Evolutionary conservation across 2,888 invertebrate genomes (phyloP), one percentile per base, ranked within the genome.

Genomic region (Amphipoea oculea): DNA sequence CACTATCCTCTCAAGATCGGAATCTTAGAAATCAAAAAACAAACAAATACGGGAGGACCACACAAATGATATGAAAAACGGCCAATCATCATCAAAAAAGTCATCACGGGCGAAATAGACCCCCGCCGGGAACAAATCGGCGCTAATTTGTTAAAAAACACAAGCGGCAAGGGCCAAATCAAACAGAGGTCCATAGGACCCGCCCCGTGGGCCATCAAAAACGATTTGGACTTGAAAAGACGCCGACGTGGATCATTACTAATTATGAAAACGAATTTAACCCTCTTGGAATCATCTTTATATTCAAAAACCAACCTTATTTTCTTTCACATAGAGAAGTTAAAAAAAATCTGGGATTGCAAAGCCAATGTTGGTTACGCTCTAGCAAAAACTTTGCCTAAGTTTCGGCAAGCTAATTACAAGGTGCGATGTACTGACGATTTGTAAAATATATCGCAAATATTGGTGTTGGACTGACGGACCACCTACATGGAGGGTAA

Each of bases 111-210:
- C 78, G 71, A 89, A 90, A 90, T 81, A 88, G 88, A 78, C 80
- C 89, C 90, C 89, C 82, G 86, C 63, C 83, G 88, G 85, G 89
- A 91, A 92, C 91, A 92, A 94, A 92, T 93, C 92, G 91, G 91
- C 89, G 94, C 91, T 95, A 94, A 95, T 95, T 94, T 94, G 95
- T 94, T 91, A 89, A 93, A 92, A 92, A 93, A 93, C 91, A 89
- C 89, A 87, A 91, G 91, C 91, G 90, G 88, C 86, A 75, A 86
- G 86, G 89, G 84, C 86, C 92, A 92, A 94, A 93, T 94, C 93
- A 91, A 91, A 91, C 91, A 90, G 91, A 86, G 89, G 90, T 91
- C 89, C 90, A 73, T 76, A 77, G 68, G 82, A 86, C 77, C 86
- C 91, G 91, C 92, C 92, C 90, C 84, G 63, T 73, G 79, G 79